Conservation (phyloP, 2,888 invertebrate species). For the Aelia acuminata region DNA sequence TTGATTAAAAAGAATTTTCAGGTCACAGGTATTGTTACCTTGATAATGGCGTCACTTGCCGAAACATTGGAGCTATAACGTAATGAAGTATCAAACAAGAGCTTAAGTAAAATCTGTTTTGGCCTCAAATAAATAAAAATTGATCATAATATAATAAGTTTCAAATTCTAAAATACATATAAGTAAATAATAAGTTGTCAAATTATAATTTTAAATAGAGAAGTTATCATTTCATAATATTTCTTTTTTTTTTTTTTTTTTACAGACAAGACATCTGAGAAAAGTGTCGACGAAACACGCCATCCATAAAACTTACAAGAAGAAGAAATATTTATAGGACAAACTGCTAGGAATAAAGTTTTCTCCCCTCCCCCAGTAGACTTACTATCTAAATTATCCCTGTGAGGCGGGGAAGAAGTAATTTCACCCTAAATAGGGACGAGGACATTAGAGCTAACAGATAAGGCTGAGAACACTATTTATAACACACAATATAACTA, state of each 20-base stretch:
- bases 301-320: background rate
- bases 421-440: background rate
- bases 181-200: too few relatives aligned
- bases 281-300: background rate
- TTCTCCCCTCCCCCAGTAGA: background rate
- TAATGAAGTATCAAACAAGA: too few relatives aligned
- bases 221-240: background rate
- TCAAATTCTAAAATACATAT: too few relatives aligned
- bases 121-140: too few relatives aligned
- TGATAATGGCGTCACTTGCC: too few relatives aligned
- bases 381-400: slow-evolving; percentile 22
- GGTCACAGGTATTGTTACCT: too few relatives aligned
- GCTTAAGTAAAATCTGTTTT: too few relatives aligned
- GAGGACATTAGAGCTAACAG: background rate
- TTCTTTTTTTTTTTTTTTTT: background rate
- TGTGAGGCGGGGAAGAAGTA: background rate
- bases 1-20: too few relatives aligned
- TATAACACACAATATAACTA: background rate
- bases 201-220: background rate
- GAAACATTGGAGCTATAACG: too few relatives aligned
- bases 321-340: background rate
- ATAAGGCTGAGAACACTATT: background rate
- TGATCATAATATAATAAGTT: too few relatives aligned
- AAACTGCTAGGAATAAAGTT: background rate
- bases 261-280: background rate